Base-by-base conservation (phyloP, 2,888 invertebrate species). In the Drosophila pseudotalamancana region DNA sequence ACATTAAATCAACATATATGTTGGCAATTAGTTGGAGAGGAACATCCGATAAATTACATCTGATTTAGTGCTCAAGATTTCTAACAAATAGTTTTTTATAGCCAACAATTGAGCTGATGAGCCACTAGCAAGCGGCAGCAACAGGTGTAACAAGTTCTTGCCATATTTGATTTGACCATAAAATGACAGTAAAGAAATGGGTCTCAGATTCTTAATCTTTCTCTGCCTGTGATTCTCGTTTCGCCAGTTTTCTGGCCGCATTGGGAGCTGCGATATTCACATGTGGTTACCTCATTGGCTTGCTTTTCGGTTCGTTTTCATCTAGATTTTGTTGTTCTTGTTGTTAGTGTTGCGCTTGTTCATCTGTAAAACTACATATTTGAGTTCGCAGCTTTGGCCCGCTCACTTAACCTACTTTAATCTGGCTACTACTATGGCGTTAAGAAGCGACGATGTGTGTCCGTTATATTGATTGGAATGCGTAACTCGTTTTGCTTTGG, bases 121-220 rank as follows among this genome's bases (percentile, higher is more conserved):
- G 53, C 34, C 29, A 45, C 11, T 31, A 12, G 35, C 11, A 42
- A 31, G 31, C 21, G 46, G 29, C 72, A 51, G 46, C 59, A 69
- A 83, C 86, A 86, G 86, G 86, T 86, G 86, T 88, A 86, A 87
- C 88, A 80, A 86, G 86, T 88, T 88, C 75, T 88, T 43, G 75
- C 64, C 68, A 53, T 54, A 69, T 72, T 78, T 75, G 70, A 69
- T 60, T 65, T 67, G 62, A 65, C 77, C 88, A 74, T 77, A 86
- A 75, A 82, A 76, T 86, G 84, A 76, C 76, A 88, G 82, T 42
- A 27, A 55, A 72, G 66, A 87, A 82, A 86, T 88, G 86, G 80
- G 83, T 82, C 86, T 78, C 53, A 1, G 73, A 51, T 68, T 50
- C 54, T 57, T 60, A 56, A 34, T 71, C 48, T 71, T 56, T 76